phyloP scores from a whole-genome alignment of 1,140 invertebrate species.

The Lamellibrachia luymesi region DNA sequence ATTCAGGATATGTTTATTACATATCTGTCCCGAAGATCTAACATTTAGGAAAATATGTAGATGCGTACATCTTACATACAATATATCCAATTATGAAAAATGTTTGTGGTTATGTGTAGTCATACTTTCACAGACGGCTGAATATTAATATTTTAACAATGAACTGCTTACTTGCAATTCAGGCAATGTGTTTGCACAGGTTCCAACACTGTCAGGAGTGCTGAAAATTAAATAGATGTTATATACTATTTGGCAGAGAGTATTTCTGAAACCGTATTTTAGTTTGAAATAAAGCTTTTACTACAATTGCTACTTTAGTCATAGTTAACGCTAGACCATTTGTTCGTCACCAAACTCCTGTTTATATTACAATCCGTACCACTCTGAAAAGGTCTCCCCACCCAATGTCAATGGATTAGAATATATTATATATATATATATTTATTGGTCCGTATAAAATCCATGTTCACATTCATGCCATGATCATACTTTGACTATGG shows the following conservation, averaged over 20 bases:
- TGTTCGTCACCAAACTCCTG: too few relatives aligned
- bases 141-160: background rate
- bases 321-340: too few relatives aligned
- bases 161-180: background rate
- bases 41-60: background rate
- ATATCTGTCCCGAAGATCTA: background rate
- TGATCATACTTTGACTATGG: too few relatives aligned
- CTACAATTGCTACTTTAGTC: constrained; percentile 19
- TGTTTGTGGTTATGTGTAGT: too few relatives aligned
- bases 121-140: background rate
- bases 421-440: too few relatives aligned
- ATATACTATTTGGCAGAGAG: background rate
- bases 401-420: too few relatives aligned
- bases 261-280: background rate
- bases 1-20: background rate
- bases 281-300: constrained; percentile 32
- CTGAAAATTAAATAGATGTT: background rate
- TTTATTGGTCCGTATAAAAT: too few relatives aligned
- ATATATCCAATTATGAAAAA: background rate
- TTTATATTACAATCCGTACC: too few relatives aligned
- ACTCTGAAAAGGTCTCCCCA: too few relatives aligned
- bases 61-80: background rate
- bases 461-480: too few relatives aligned
- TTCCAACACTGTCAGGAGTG: background rate
- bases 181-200: background rate